Conservation (phyloP, 2,797 vertebrate species). For the Trematomus bernacchii region DNA sequence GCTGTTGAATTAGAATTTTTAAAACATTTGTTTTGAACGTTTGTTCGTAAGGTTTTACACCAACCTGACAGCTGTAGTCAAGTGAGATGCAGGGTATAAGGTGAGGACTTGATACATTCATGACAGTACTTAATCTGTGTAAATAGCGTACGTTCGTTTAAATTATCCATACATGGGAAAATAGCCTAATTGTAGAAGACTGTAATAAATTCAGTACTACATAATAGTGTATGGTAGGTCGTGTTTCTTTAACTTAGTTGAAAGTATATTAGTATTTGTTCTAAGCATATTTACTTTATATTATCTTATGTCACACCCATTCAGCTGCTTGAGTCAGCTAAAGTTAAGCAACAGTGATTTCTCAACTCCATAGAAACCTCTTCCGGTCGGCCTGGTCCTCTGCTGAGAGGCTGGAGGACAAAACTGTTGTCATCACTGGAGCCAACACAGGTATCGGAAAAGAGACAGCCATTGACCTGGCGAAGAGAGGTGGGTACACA, state of each 20-base stretch:
- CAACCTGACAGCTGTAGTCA: not conserved
- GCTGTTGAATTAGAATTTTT: too few relatives aligned
- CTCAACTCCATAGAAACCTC: conserved; percentile 66
- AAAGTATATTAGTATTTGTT: not conserved
- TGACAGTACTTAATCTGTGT: not conserved
- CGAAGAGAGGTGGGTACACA: conserved; percentile 76
- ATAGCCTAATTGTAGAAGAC: too few relatives aligned
- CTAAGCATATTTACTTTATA: not conserved
- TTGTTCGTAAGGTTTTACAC: not conserved
- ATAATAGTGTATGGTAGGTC: too few relatives aligned
- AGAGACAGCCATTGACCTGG: conserved; percentile 83
- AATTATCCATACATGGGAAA: not conserved
- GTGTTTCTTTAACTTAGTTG: not conserved
- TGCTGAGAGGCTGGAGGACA: conserved; percentile 65
- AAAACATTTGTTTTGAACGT: not conserved
- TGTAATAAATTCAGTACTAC: not conserved
- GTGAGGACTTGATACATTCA: conserved; percentile 32
- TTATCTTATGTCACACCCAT: not conserved
- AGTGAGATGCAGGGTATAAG: conserved; percentile 56
- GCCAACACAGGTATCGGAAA: conserved; percentile 87
- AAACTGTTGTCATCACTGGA: conserved; percentile 84
- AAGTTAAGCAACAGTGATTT: conserved; percentile 28
- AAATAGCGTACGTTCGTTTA: not conserved
- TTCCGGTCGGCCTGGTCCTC: conserved; percentile 80
- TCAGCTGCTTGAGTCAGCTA: not conserved